Conservation (phyloP, 2,113 vertebrate genomes). For the Sorex araneus region DNA sequence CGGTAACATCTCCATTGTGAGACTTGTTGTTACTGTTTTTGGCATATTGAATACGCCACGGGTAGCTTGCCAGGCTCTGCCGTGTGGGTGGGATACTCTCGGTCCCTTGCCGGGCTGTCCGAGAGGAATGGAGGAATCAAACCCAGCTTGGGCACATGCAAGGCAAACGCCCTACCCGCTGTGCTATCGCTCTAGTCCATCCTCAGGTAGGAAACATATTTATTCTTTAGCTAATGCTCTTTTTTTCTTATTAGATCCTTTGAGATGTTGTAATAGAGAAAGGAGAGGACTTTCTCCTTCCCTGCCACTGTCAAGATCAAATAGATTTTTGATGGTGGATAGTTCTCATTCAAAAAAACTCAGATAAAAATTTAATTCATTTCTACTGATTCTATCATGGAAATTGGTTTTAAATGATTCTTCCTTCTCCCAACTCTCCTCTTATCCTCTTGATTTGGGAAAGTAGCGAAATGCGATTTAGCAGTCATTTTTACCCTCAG, state of each 20-base stretch:
- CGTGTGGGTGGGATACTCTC: too few relatives aligned
- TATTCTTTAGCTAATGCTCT: not conserved
- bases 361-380: not conserved
- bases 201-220: not conserved
- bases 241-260: not conserved
- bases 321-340: not conserved
- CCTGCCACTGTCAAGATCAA: not conserved
- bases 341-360: conserved; percentile 3
- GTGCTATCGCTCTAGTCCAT: too few relatives aligned
- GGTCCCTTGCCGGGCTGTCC: too few relatives aligned
- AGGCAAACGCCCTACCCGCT: too few relatives aligned
- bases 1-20: too few relatives aligned
- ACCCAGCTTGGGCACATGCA: too few relatives aligned
- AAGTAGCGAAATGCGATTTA: conserved; percentile 18
- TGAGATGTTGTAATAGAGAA: not conserved
- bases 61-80: too few relatives aligned
- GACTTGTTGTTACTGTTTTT: too few relatives aligned
- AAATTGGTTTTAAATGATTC: conserved; percentile 32
- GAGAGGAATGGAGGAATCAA: too few relatives aligned
- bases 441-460: not conserved
- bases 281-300: not conserved
- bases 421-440: not conserved
- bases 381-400: not conserved
- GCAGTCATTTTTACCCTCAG: conserved; percentile 29
- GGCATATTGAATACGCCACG: too few relatives aligned